Evolutionary conservation across 2,797 vertebrate species (phyloP), one percentile per base, ranked within the genome.

Genomic region (Falco naumanni): DNA sequence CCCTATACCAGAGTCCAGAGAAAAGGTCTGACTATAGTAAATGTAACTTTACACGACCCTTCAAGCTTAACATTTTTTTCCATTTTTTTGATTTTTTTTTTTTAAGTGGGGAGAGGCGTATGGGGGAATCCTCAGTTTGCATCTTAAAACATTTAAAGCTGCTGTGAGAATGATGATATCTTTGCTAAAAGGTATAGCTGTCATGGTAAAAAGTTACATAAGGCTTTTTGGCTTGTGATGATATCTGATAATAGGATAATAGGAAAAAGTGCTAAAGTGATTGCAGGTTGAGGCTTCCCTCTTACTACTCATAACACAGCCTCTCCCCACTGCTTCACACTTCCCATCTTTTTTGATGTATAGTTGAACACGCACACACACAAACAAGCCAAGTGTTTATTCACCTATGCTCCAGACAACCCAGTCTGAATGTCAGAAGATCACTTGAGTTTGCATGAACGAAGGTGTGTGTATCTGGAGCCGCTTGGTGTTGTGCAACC

Each of bases 61-160:
- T 94, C 31, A 34, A 68, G 26, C 56, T 68, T 68, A 15, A 51
- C 0, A 0, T 33, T 33, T n/a, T n/a, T 64, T 76, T 48, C 8
- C 10, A 17, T 37, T 54, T 33, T 19, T 6, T 7, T 13, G 5
- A 11, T 37, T 16, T 13, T 8, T 45, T 53, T 76, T 70, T 56
- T 25, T 41, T 13, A 41, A 33, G 12, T 65, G 10, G 4, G 18
- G 33, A 47, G 39, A 24, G 7, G 17, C 16, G 5, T 77, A n/a
- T 33, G 25, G 28, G 15, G 3, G 9, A 60, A 39, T 70, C 34
- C 6, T 85, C 0, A 0, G 10, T 54, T 88, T 83, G 18, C 25
- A 28, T 61, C 69, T 69, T 86, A 48, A 61, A 79, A 11, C 19
- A 9, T 61, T 14, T 65, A 34, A 75, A 76, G 12, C 34, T 79